These are phyloP conservation scores for Polymixis flavicincta DNA, from an alignment of 2,888 invertebrate genomes.

Conservation along the genomic window DNA sequence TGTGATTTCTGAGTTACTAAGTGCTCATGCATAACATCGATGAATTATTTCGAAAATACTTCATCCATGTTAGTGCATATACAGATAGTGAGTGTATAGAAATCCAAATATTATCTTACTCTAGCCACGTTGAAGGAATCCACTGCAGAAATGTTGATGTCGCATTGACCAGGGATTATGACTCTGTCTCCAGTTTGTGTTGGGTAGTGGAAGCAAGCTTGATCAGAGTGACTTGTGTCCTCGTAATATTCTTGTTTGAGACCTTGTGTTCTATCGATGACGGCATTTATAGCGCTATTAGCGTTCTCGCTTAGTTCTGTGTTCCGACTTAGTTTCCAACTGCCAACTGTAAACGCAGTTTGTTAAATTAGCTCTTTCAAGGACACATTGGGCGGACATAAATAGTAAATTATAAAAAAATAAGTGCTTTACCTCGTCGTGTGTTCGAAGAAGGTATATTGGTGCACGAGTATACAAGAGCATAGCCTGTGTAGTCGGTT, in stretches of 20 bases:
- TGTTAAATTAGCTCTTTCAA: neutral
- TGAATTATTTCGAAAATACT: neutral
- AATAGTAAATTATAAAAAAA: neutral
- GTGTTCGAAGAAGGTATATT: constrained; percentile 73
- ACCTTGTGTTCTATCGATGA: constrained; percentile 79
- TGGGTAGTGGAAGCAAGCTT: constrained; percentile 86
- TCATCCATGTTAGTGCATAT: neutral
- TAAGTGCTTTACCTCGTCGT: constrained; percentile 74
- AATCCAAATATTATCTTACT: constrained; percentile 68
- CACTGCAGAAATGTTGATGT: constrained; percentile 76
- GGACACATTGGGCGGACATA: neutral
- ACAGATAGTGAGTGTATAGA: neutral
- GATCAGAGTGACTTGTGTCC: constrained; percentile 77
- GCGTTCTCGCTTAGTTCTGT: constrained; percentile 69
- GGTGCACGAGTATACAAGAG: constrained; percentile 82
- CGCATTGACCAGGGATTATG: constrained; percentile 84
- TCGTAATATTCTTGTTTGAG: constrained; percentile 78
- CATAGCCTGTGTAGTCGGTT: constrained; percentile 81
- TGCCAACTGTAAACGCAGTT: constrained; percentile 75
- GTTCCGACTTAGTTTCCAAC: constrained; percentile 84
- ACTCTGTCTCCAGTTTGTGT: constrained; percentile 69
- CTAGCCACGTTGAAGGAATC: constrained; percentile 72
- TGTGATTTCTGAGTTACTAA: neutral
- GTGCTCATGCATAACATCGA: neutral
- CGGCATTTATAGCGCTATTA: constrained; percentile 67